These are phyloP conservation scores for Streptopelia turtur DNA, from an alignment of 2,797 vertebrate genomes.

Conservation along the genomic window DNA sequence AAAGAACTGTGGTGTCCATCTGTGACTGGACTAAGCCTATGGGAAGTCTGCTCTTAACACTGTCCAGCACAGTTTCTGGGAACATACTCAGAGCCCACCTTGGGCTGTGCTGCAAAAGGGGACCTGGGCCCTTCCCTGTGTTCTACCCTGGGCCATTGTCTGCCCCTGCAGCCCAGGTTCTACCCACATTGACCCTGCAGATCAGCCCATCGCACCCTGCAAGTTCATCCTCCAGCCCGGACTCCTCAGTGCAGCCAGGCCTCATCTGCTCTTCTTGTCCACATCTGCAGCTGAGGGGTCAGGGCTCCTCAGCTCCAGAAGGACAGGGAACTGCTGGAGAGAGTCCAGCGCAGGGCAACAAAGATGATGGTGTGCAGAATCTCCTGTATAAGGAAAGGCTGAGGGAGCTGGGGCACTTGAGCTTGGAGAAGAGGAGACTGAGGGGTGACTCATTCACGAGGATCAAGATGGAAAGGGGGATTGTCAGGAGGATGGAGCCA, in stretches of 20 bases:
- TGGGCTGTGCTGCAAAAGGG: background rate
- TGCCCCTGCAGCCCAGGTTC: background rate
- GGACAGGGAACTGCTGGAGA: too few species aligned
- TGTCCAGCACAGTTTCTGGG: background rate
- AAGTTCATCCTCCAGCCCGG: rapidly evolving
- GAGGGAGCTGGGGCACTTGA: too few species aligned
- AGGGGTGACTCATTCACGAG: too few species aligned
- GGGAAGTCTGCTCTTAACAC: rapidly evolving
- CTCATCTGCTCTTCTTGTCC: background rate
- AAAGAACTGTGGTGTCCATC: background rate
- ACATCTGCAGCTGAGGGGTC: background rate
- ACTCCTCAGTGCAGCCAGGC: background rate
- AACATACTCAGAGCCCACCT: background rate
- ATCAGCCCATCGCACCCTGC: too few species aligned
- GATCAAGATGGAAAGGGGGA: too few species aligned
- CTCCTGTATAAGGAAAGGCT: too few species aligned
- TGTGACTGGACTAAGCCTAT: background rate
- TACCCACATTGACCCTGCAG: rapidly evolving
- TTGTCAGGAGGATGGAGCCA: too few species aligned
- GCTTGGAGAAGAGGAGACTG: too few species aligned
- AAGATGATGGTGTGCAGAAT: too few species aligned
- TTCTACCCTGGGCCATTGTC: rapidly evolving
- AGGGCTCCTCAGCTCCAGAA: too few species aligned
- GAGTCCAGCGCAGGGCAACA: too few species aligned
- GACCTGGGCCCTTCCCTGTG: background rate